Evolutionary conservation across 2,797 vertebrate genomes (phyloP), one percentile per base, ranked within the genome.

Genomic region (Acrossocheilus wenchowensis): DNA sequence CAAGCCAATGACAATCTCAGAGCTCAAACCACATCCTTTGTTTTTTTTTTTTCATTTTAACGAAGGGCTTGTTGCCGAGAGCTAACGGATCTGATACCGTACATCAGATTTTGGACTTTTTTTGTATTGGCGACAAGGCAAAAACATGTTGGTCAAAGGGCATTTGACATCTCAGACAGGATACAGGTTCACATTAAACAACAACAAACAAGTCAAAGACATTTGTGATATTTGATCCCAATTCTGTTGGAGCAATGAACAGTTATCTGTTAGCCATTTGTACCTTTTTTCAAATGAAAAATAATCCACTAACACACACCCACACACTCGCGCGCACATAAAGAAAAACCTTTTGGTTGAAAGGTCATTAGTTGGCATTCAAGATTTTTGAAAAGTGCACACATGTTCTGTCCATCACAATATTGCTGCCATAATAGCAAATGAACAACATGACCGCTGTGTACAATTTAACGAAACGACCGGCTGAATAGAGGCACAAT

Each of bases 351-450:
- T 48, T 79, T 83, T 83, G 68, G 39, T 71, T 75, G 82, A 75
- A 86, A 88, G 86, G 71, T 88, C 84, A 87, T 83, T 41, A 86
- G 82, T 41, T 81, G 80, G 64, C 78, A 72, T 77, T 87, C 79
- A 88, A 82, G 57, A 83, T 75, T 84, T 73, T 87, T 50, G 92
- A 93, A 95, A 95, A 94, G 93, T 95, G 93, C 94, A 95, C 94
- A 93, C 90, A 92, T 89, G 90, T 90, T 92, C 92, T 92, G 90
- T 92, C 92, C 91, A 45, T 86, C 57, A 87, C 57, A 50, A 82
- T 80, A 83, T 78, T 82, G 78, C 81, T 74, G 50, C 30, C 43
- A 45, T 77, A 82, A 86, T 79, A 81, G 77, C 81, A 78, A 89
- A 87, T 64, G 19, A 78, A 89, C 83, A 78, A 82, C 66, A 87